Evolutionary conservation across 2,888 invertebrate species (phyloP), one percentile per base, ranked within the genome.

Genomic region (Drosophila phalerata): DNA sequence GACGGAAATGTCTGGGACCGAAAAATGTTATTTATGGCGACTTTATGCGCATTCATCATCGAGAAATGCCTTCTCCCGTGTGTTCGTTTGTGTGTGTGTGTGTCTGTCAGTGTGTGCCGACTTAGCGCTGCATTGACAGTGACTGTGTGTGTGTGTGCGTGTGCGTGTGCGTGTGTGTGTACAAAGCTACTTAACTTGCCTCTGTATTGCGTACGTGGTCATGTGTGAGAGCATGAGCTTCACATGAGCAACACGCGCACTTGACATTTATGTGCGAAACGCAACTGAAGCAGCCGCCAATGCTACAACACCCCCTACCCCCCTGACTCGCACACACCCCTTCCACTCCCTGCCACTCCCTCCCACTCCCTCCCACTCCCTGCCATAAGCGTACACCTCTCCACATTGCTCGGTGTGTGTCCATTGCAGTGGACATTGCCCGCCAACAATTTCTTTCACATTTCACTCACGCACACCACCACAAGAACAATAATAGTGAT

Each of bases 11-110:
- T 77, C 69, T 73, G 74, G 56, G 58, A 43, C 43, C 61, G 38
- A 70, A 79, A 66, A 73, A 69, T 79, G 62, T 81, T 84, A 86
- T 84, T 84, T 87, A 84, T 84, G 77, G 72, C 80, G 53, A 81
- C 82, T 86, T 86, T 84, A 84, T 84, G 73, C 85, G 85, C 83
- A 84, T 84, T 84, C 85, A 84, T 84, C 87, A 86, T 84, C 69
- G 56, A 58, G 63, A 48, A 70, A 62, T 74, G 64, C 67, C 67
- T 61, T 45, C 61, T 58, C 48, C 61, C 49, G 40, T 58, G 45
- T 40, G 47, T 13, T 51, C 38, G 45, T 53, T 38, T 51, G 48
- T 30, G 19, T 30, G n/a, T 48, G 28, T 52, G 45, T 49, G 28
- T 58, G 47, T 51, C 67, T n/a, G 60, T 37, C 37, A 43, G 25